phyloP scores from a whole-genome alignment of 2,888 invertebrate genomes.

The Polydrusus tereticollis region DNA sequence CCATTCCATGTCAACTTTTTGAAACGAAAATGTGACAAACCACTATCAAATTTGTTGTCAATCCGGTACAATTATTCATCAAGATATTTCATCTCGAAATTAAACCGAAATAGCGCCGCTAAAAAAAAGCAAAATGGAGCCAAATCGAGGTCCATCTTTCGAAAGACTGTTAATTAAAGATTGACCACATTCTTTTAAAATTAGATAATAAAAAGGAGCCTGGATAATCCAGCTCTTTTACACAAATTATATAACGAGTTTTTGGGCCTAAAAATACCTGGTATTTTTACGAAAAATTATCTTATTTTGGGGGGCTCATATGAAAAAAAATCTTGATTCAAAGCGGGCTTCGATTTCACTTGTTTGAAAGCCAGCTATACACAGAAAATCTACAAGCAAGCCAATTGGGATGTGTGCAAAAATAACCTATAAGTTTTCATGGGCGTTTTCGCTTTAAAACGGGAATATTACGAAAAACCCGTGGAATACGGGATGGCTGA shows the following conservation, averaged over 20 bases:
- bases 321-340: background rate
- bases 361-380: slow-evolving; percentile 26
- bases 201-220: background rate
- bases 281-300: background rate
- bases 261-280: background rate
- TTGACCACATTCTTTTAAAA: slow-evolving; percentile 2
- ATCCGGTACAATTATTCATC: background rate
- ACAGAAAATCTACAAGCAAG: slow-evolving; percentile 29
- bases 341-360: slow-evolving; percentile 26
- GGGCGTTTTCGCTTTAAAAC: slow-evolving; percentile 33
- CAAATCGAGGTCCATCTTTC: background rate
- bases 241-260: slow-evolving; percentile 4
- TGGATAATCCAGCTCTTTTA: background rate
- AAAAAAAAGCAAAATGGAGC: background rate
- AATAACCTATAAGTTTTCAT: slow-evolving; percentile 44
- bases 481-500: background rate
- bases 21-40: background rate
- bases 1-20: background rate
- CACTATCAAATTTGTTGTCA: background rate
- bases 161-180: slow-evolving; percentile 3
- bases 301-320: too few species aligned
- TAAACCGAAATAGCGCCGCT: background rate
- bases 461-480: slow-evolving; percentile 5
- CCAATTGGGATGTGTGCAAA: slow-evolving; percentile 40
- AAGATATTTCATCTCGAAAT: slow-evolving; percentile 6